A percentile compares a stretch with the other conserved stretches of the same genome.
Evolutionary conservation across 2,113 vertebrate species (phyloP).

Genomic region (Urocolius indicus): DNA sequence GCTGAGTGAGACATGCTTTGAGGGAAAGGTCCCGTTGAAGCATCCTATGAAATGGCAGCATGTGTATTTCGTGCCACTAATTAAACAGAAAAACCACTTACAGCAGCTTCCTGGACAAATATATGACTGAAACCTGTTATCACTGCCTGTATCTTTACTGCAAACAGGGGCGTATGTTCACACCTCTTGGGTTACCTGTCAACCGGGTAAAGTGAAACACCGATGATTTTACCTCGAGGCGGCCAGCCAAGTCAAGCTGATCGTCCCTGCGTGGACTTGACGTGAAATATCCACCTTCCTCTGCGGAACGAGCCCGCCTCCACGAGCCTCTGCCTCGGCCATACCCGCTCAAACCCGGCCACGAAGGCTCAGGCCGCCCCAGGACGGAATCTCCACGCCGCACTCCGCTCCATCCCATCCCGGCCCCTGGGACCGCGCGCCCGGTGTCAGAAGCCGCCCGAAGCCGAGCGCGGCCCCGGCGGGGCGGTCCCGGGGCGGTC

Average conservation of each 20-base stretch:
- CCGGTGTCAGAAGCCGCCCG: not conserved
- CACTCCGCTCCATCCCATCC: no score
- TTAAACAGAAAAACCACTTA: not conserved
- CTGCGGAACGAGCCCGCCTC: fast-evolving
- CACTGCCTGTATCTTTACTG: not conserved
- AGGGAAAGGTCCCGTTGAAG: not conserved
- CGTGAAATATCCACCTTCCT: fast-evolving
- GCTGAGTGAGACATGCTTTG: fast-evolving
- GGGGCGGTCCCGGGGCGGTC: not conserved
- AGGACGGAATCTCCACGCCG: no score
- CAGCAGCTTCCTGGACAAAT: not conserved
- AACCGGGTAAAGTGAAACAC: not conserved
- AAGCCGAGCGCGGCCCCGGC: not conserved
- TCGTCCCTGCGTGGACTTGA: fast-evolving
- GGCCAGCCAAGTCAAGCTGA: not conserved
- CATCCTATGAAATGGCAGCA: not conserved
- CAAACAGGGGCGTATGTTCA: not conserved
- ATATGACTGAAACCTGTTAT: not conserved
- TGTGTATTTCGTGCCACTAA: not conserved
- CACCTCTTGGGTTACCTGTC: not conserved
- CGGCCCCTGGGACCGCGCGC: fast-evolving
- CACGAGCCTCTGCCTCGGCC: no score
- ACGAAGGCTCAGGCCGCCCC: fast-evolving
- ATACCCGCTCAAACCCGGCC: fast-evolving
- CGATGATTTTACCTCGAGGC: not conserved